A percentile compares a stretch with the other conserved stretches of the same genome.
Evolutionary conservation across 2,797 vertebrate genomes (phyloP).

Genomic region (Apogon hyalosoma): DNA sequence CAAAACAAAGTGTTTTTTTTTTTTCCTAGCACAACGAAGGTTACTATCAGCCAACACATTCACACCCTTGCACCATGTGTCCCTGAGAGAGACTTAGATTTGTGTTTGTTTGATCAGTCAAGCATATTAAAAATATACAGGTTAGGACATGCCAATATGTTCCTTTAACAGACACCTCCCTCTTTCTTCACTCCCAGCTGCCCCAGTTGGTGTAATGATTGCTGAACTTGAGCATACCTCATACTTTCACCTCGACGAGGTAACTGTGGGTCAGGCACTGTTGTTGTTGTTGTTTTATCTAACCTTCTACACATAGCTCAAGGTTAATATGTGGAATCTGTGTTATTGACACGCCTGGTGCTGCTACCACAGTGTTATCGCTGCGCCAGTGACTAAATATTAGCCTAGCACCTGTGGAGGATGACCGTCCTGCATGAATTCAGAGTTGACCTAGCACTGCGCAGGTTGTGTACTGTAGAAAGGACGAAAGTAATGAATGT

Average conservation of each 20-base stretch:
- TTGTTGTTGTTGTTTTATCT: constrained; percentile 37
- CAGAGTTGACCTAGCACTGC: constrained; percentile 27
- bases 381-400: constrained; percentile 67
- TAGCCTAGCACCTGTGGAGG: constrained; percentile 47
- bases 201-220: constrained; percentile 57
- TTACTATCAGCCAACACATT: neutral
- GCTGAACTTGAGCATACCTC: constrained; percentile 51
- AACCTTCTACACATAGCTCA: constrained; percentile 27
- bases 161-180: constrained; percentile 22
- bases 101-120: constrained; percentile 30
- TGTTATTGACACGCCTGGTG: constrained; percentile 32
- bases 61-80: neutral
- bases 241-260: constrained; percentile 38
- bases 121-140: constrained; percentile 45
- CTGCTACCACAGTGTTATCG: constrained; percentile 42
- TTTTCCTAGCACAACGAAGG: neutral
- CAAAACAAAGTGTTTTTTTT: neutral
- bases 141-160: constrained; percentile 58
- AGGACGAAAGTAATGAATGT: neutral
- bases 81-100: constrained; percentile 16
- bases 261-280: constrained; percentile 47
- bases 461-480: constrained; percentile 8
- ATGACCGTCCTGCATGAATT: constrained; percentile 21
- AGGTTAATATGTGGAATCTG: constrained; percentile 58
- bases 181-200: constrained; percentile 7